Evolutionary conservation across 2,888 invertebrate species (phyloP).

Genomic region (Ptychoptera albimana): DNA sequence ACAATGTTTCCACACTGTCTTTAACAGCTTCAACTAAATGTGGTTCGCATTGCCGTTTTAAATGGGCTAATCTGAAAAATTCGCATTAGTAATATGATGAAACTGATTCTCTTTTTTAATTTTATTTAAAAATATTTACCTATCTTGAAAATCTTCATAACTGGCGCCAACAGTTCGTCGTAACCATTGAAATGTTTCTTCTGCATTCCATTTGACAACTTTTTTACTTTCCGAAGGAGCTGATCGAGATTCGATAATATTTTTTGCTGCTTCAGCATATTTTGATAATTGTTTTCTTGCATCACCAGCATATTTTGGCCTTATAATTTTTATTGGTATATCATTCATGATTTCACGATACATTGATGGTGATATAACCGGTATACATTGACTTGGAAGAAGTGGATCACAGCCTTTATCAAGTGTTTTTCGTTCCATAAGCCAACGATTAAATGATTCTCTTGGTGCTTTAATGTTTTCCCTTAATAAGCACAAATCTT

Average conservation of each 20-base stretch:
- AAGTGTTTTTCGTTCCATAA: conserved; percentile 86
- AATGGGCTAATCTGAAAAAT: conserved; percentile 61
- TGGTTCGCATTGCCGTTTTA: conserved; percentile 90
- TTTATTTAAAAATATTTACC: background rate
- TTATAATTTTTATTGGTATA: conserved; percentile 88
- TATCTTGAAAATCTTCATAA: conserved; percentile 80
- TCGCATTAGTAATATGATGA: conserved; percentile 12
- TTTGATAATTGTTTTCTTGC: conserved; percentile 84
- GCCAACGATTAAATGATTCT: conserved; percentile 92
- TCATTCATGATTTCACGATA: conserved; percentile 97
- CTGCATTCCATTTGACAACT: conserved; percentile 97
- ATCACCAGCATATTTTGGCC: conserved; percentile 90
- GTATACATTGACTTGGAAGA: conserved; percentile 78
- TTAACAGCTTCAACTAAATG: conserved; percentile 90
- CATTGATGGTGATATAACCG: conserved; percentile 76
- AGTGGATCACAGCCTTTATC: conserved; percentile 83
- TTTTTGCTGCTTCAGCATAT: conserved; percentile 93
- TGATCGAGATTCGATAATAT: conserved; percentile 88
- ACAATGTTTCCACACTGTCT: conserved; percentile 87
- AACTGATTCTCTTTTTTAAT: background rate
- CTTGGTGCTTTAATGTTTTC: conserved; percentile 90
- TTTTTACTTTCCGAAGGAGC: conserved; percentile 87
- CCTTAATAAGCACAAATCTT: conserved; percentile 84
- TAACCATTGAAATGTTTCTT: conserved; percentile 93
- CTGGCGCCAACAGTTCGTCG: conserved; percentile 84